Evolutionary conservation across 2,113 vertebrate species (phyloP), one percentile per base, ranked within the genome.

Genomic region (Pimephales promelas): DNA sequence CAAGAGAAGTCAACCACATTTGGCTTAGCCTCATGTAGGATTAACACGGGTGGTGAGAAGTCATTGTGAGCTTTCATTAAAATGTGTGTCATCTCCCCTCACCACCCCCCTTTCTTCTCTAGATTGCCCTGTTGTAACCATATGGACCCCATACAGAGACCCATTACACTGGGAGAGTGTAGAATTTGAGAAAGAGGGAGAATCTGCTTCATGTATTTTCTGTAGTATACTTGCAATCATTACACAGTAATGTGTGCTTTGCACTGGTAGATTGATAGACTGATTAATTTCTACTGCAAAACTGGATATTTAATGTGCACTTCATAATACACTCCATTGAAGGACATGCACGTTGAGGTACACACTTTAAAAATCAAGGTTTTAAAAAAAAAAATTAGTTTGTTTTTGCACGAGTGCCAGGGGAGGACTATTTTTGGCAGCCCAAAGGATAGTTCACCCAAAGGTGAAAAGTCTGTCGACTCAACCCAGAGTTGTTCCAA

Each of bases 121-220:
- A 70, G 79, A 56, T 81, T 79, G 68, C 72, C 86, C 81, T 54
- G 62, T 72, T 79, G 89, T 83, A 92, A 90, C 91, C 92, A 92
- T 94, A 94, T 92, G 94, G 92, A 89, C 93, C 90, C 80, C 93
- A 93, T 90, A 92, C 92, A 26, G 92, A 89, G 88, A 89, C 92
- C 94, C 92, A 94, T 93, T 93, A 93, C 90, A 89, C 90, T 4
- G 86, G 86, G 90, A 82, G 86, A 91, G 89, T 85, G 85, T 64
- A 22, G 76, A 82, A 88, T n/a, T n/a, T n/a, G 87, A 86, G 84
- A 84, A 85, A 83, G 40, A 31, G 18, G 47, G 73, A 28, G 66
- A 64, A 62, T 82, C 49, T 54, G 68, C 31, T 57, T 77, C 28
- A 47, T 75, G 54, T 86, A 85, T 86, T 86, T 75, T 73, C 56